Base-by-base conservation (phyloP, 2,113 vertebrate species). In the Illadopsis cleaveri region DNA sequence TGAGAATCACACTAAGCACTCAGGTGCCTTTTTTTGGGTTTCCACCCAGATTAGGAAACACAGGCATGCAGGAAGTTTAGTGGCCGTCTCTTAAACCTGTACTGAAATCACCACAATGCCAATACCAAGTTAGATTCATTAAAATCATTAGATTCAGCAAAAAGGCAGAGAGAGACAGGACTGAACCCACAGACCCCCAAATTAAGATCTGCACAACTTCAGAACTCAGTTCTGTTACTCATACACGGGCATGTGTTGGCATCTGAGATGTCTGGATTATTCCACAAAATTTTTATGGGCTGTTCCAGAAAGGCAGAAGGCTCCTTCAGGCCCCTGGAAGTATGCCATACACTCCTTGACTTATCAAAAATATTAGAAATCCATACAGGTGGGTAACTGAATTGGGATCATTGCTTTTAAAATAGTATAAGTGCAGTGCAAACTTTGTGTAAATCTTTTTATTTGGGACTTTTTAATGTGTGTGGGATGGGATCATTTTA, bases 381-480 rank as follows among this genome's bases (percentile, higher is more conserved):
- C 27, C 13, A 2, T 37, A 2, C 18, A 17, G 15, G 19, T 60
- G 22, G 11, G 4, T 66, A 58, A 42, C 5, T 15, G 50, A 73
- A 35, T 42, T 0, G 0, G 9, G 5, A 68, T 53, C 14, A 27
- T 9, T 58, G 12, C 30, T 50, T 81, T 27, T 51, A 20, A 12
- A 72, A 60, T 5, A 64, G 16, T 28, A 75, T 54, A 40, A 47
- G 6, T 24, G 35, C 5, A 48, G 23, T 9, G 25, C 15, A 3
- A 79, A 51, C 3, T n/a, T 48, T 18, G 2, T 51, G 37, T 8
- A 83, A 89, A 77, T 38, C 5, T 6, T 66, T 85, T 66, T 86
- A 25, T 56, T 47, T 65, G 35, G 18, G 12, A 7, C 4, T 38
- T 71, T 66, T 42, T 51, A 19, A 31, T 6, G 1, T 60, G 17